These are phyloP conservation scores for Poeciliopsis presidionis DNA, from an alignment of 2,797 vertebrate species.

Conservation along the genomic window DNA sequence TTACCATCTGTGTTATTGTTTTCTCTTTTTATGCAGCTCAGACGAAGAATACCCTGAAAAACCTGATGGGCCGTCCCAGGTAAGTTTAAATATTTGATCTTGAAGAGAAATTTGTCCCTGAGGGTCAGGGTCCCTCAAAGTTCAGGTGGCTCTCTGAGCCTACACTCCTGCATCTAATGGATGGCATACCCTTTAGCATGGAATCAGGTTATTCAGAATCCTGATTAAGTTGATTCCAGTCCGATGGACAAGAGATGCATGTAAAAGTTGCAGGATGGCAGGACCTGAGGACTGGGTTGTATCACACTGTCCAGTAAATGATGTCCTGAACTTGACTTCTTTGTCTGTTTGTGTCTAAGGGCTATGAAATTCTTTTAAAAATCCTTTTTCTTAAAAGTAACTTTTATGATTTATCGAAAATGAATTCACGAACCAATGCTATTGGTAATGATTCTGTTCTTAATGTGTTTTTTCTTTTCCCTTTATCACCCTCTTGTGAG, in stretches of 20 bases:
- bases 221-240: background rate
- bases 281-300: background rate
- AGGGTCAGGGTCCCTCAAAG: background rate
- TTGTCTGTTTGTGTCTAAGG: background rate
- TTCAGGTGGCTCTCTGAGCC: background rate
- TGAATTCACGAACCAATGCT: background rate
- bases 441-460: background rate
- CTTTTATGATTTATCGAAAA: background rate
- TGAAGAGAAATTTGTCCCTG: background rate
- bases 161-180: background rate
- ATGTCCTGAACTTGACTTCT: background rate
- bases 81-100: slow-evolving; percentile 41
- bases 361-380: background rate
- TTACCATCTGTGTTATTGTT: background rate
- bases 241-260: background rate
- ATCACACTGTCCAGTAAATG: background rate
- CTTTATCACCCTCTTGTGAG: background rate
- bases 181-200: background rate
- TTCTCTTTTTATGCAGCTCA: slow-evolving; percentile 55
- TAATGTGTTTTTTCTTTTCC: background rate
- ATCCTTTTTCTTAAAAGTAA: background rate
- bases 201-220: background rate
- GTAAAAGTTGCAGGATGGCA: background rate
- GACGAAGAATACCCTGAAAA: slow-evolving; percentile 48
- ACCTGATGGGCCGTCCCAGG: slow-evolving; percentile 66